A percentile compares a stretch with the other conserved stretches of the same genome.
Evolutionary conservation across 1,140 invertebrate genomes (phyloP).

Genomic region (Tribolium castaneum): DNA sequence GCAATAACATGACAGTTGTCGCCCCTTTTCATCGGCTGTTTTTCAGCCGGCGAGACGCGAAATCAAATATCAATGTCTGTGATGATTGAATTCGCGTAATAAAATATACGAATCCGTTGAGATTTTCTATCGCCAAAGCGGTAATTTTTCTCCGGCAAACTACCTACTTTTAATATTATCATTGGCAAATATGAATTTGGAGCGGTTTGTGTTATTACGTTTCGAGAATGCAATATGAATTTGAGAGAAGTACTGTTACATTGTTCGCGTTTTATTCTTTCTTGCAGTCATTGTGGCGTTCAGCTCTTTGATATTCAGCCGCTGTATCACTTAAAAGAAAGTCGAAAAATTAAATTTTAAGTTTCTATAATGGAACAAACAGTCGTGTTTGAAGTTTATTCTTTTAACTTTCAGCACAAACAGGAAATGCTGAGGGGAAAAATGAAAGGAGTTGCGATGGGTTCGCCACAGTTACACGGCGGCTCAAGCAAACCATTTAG

Average conservation of each 20-base stretch:
- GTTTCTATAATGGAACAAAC: conserved; percentile 43
- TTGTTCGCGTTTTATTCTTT: conserved; percentile 25
- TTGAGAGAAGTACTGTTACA: conserved; percentile 18
- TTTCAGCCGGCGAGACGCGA: background rate
- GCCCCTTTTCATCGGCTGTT: background rate
- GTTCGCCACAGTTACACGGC: no score
- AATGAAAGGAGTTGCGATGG: background rate
- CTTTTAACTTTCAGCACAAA: conserved; percentile 38
- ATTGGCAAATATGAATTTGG: conserved; percentile 11
- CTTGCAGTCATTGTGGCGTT: background rate
- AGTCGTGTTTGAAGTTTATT: conserved; percentile 43
- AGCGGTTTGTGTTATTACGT: conserved; percentile 13
- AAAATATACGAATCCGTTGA: conserved; percentile 14
- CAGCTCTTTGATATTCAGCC: conserved; percentile 35
- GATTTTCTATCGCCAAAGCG: background rate
- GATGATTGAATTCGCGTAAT: conserved; percentile 32
- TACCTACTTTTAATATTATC: conserved; percentile 29
- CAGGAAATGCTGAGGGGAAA: background rate
- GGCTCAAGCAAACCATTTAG: no score
- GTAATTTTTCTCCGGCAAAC: background rate
- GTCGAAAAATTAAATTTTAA: conserved; percentile 43
- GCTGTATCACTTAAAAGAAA: conserved; percentile 39
- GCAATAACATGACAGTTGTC: conserved; percentile 1
- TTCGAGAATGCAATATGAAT: conserved; percentile 28
- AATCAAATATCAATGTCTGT: conserved; percentile 38